Evolutionary conservation across 2,888 invertebrate species (phyloP).

Genomic region (Platycheirus albimanus): DNA sequence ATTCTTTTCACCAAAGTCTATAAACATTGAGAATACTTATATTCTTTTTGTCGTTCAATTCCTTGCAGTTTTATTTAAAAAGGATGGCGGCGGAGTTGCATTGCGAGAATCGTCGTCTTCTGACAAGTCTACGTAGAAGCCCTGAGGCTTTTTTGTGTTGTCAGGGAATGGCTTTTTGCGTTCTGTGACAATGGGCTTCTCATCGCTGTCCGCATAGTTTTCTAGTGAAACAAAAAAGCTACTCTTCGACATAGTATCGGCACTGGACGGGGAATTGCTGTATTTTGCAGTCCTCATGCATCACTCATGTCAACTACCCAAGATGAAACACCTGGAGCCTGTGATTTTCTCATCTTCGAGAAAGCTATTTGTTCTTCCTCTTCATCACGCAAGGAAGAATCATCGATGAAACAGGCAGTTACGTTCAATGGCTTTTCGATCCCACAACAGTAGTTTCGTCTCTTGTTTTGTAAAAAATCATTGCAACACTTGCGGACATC

Average conservation of each 20-base stretch:
- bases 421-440: constrained; percentile 58
- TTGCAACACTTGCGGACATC: too few relatives aligned
- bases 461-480: too few relatives aligned
- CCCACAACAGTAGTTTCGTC: constrained; percentile 77
- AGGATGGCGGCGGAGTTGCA: constrained; percentile 76
- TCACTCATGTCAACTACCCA: constrained; percentile 88
- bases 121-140: constrained; percentile 83
- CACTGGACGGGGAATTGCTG: constrained; percentile 80
- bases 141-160: constrained; percentile 79
- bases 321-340: constrained; percentile 85
- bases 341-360: constrained; percentile 78
- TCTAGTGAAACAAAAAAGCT: constrained; percentile 84
- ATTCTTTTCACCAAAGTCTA: constrained; percentile 87
- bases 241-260: constrained; percentile 80
- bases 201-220: constrained; percentile 76
- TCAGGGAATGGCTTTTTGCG: constrained; percentile 52
- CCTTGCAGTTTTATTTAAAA: constrained; percentile 57
- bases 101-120: constrained; percentile 78
- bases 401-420: constrained; percentile 91
- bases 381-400: constrained; percentile 89
- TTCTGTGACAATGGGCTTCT: constrained; percentile 23
- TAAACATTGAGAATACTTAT: constrained; percentile 95
- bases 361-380: constrained; percentile 83
- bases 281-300: constrained; percentile 82
- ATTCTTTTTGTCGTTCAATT: constrained; percentile 84